Evolutionary conservation across 2,113 vertebrate species (phyloP).

Genomic region (Sciurus niger): DNA sequence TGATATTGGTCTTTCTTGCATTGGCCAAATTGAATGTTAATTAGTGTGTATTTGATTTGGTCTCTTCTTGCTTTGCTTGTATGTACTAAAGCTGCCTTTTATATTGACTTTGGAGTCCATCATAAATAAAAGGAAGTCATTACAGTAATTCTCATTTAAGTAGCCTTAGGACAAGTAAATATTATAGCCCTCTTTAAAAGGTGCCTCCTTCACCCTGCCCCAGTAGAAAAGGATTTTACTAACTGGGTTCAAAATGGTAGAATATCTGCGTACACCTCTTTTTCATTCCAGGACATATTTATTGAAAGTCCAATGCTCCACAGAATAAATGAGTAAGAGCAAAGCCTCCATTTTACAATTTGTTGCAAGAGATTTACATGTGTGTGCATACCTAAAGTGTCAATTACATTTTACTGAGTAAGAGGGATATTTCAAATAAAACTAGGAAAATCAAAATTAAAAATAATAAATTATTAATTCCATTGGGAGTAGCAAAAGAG

Average conservation of each 20-base stretch:
- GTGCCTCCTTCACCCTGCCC: background rate
- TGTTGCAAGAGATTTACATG: background rate
- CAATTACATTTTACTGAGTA: constrained; percentile 44
- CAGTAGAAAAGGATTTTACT: background rate
- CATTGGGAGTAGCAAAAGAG: background rate
- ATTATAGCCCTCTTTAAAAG: background rate
- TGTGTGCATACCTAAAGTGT: background rate
- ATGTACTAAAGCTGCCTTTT: background rate
- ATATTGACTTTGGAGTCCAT: background rate
- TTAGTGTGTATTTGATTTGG: background rate
- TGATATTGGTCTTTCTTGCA: background rate
- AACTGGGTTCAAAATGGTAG: background rate
- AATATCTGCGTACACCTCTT: background rate
- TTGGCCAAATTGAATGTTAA: background rate
- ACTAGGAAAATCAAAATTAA: constrained; percentile 36
- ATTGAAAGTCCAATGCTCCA: background rate
- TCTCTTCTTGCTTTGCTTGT: background rate
- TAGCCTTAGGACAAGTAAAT: background rate
- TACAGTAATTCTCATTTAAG: constrained; percentile 23
- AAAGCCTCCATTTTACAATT: background rate
- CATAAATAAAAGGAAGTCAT: constrained; percentile 9
- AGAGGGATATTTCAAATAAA: background rate
- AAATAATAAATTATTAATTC: constrained; percentile 15
- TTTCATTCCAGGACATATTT: background rate
- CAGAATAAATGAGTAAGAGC: background rate